Evolutionary conservation across 1,140 invertebrate genomes (phyloP).

Genomic region (Psix sp.): DNA sequence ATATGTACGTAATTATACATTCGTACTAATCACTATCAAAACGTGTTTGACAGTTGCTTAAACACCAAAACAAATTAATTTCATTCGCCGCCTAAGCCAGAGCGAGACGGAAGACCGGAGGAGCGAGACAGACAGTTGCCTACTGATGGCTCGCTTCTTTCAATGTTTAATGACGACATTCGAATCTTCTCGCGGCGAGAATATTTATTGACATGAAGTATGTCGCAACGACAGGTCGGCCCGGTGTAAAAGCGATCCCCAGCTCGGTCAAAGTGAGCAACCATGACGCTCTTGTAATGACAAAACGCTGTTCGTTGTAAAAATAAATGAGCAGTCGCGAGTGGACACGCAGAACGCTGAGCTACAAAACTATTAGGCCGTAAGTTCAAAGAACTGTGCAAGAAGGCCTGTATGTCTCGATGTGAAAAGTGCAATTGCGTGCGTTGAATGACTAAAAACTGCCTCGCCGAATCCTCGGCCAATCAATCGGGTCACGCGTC

Average conservation of each 20-base stretch:
- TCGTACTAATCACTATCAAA: too few species aligned
- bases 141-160: too few species aligned
- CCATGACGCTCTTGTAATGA: conserved; percentile 18
- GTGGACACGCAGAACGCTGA: conserved; percentile 35
- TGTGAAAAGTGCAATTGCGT: conserved; percentile 33
- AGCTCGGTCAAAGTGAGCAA: conserved; percentile 13
- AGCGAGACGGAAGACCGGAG: too few species aligned
- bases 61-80: too few species aligned
- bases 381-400: conserved; percentile 66
- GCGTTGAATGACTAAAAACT: conserved; percentile 16
- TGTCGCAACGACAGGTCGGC: too few species aligned
- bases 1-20: too few species aligned
- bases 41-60: too few species aligned
- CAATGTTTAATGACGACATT: too few species aligned
- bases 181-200: too few species aligned
- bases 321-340: conserved; percentile 41
- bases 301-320: conserved; percentile 41
- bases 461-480: conserved; percentile 17
- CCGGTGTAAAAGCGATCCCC: conserved; percentile 18
- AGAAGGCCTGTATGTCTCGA: conserved; percentile 48
- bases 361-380: conserved; percentile 66
- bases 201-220: too few species aligned
- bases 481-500: conserved; percentile 37
- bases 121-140: too few species aligned
- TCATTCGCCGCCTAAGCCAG: too few species aligned